Percentiles rank a stretch among this genome's conserved stretches.
phyloP scores from a whole-genome alignment of 1,140 invertebrate species.

The Chelonus insularis region DNA sequence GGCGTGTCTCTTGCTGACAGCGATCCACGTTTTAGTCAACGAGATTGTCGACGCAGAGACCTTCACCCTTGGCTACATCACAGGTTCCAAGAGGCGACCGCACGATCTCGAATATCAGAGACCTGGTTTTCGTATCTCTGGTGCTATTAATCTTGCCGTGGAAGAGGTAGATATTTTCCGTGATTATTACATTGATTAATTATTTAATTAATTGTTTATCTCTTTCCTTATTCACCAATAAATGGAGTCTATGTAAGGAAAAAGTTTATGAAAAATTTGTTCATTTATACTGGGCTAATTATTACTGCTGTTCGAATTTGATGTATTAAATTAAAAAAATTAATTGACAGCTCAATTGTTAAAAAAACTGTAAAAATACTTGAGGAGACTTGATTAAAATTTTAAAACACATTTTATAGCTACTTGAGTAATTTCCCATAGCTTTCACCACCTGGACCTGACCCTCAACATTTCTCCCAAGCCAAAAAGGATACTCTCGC shows the following conservation, averaged over 20 bases:
- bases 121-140: constrained; percentile 75
- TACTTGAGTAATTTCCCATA: constrained; percentile 9
- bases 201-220: constrained; percentile 1
- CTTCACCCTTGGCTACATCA: constrained; percentile 75
- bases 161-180: constrained; percentile 60
- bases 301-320: too few species aligned
- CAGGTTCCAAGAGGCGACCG: constrained; percentile 73
- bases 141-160: constrained; percentile 82
- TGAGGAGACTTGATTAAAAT: background rate
- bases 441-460: constrained; percentile 11
- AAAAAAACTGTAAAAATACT: too few species aligned
- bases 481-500: constrained; percentile 4
- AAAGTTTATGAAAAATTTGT: too few species aligned
- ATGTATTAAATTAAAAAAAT: too few species aligned
- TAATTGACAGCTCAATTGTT: too few species aligned
- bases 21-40: constrained; percentile 38
- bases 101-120: constrained; percentile 77
- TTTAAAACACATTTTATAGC: background rate
- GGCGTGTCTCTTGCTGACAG: constrained; percentile 44
- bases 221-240: too few species aligned
- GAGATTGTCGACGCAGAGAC: constrained; percentile 40
- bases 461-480: background rate
- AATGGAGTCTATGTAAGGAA: too few species aligned
- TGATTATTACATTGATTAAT: too few species aligned
- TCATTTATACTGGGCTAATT: too few species aligned